Base-by-base conservation (phyloP, 1,140 invertebrate genomes). In the Drosophila pseudoananassae region DNA sequence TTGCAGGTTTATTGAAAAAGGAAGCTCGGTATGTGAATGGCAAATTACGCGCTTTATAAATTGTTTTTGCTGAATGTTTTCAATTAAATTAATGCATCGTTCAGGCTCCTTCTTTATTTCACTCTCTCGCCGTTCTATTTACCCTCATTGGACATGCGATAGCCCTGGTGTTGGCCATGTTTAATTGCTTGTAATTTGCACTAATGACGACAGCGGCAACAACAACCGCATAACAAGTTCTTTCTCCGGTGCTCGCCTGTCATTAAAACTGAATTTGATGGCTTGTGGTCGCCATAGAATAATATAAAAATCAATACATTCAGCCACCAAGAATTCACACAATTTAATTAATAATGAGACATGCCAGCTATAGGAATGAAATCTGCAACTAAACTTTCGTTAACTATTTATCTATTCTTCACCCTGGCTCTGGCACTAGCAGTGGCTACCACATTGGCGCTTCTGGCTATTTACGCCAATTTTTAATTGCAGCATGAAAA, bases 1-100 rank as follows among this genome's bases (percentile, higher is more conserved):
- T 85, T 82, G 85, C 76, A 87, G 90, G 87, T 90, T 83, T 82
- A 90, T 90, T 90, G 87, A 87, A 81, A 70, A 78, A 57, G 36
- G 53, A 51, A 46, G 38, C 46, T 61, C 17, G 43, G 63, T 40
- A 40, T 46, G 40, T 53, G 58, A 53, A 49, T 49, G 69, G 69
- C 43, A 70, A 76, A 76, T 71, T 75, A 51, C 79, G 66, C 59
- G 64, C 64, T 76, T 69, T 83, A 74, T 69, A 84, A 84, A 76
- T 84, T 76, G 80, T 84, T 84, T 73, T 56, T 72, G 66, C 78
- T 83, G 76, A 83, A 80, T 84, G 81, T 77, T 77, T 80, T 85
- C 81, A 85, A 84, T 84, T 84, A 85, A 85, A 85, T 85, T 85
- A 85, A 84, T 84, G 80, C 80, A 84, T 76, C 73, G 27, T 47